Conservation (phyloP, 1,140 invertebrate genomes). For the Drosophila cardini region DNA sequence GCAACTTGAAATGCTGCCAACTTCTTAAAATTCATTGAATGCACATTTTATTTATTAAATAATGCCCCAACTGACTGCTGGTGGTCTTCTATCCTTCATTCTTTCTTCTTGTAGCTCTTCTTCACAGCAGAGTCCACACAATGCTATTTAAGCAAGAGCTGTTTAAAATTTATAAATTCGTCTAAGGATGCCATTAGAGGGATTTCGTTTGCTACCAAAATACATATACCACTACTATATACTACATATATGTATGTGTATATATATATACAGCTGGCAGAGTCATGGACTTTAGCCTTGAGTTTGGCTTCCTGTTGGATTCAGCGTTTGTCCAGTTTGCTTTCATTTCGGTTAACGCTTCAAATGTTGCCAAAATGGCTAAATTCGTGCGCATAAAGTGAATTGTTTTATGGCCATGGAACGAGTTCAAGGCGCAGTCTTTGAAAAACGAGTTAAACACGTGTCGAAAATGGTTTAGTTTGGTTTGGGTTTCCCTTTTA, state of each 20-base stretch:
- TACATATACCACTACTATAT: constrained; percentile 10
- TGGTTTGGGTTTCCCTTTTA: constrained; percentile 40
- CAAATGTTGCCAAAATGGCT: constrained; percentile 76
- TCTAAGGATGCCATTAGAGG: constrained; percentile 53
- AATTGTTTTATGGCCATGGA: constrained; percentile 72
- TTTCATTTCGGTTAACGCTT: constrained; percentile 66
- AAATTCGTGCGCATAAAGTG: constrained; percentile 79
- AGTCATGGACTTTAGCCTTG: constrained; percentile 13
- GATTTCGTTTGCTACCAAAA: constrained; percentile 46
- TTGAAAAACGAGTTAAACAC: constrained; percentile 83
- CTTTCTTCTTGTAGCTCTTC: too few species aligned
- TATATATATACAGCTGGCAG: constrained; percentile 3
- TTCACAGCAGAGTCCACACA: constrained; percentile 4
- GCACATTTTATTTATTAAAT: constrained; percentile 68
- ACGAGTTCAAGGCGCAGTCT: constrained; percentile 38
- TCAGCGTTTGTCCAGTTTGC: constrained; percentile 21
- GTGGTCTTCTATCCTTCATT: constrained; percentile 18
- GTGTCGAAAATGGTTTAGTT: constrained; percentile 73
- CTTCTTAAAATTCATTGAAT: constrained; percentile 65
- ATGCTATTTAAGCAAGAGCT: constrained; percentile 34
- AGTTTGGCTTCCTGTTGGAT: constrained; percentile 27
- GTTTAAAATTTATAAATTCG: constrained; percentile 79
- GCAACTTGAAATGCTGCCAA: constrained; percentile 12
- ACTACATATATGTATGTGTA: not conserved
- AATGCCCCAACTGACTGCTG: constrained; percentile 27